Percentiles rank a stretch among this genome's conserved stretches.
phyloP scores from a whole-genome alignment of 1,140 invertebrate genomes.

The Pentalonia nigronervosa region DNA sequence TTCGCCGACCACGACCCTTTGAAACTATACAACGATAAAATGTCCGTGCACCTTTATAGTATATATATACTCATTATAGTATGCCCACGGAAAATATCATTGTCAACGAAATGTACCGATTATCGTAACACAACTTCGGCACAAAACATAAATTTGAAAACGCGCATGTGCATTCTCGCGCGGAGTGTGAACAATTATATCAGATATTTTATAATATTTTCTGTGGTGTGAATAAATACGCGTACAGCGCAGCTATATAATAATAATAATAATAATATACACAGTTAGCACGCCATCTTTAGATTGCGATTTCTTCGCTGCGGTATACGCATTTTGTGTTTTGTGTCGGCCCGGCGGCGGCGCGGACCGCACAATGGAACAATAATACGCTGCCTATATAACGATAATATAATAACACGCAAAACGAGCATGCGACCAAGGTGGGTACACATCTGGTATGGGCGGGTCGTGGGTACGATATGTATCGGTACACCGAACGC shows the following conservation, averaged over 20 bases:
- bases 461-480: neutral
- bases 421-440: no score
- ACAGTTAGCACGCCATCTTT: neutral
- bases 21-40: neutral
- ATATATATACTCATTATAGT: neutral
- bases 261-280: no score
- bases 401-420: neutral
- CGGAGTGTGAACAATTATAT: neutral
- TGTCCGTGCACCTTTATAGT: neutral
- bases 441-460: neutral
- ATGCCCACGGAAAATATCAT: neutral
- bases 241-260: neutral
- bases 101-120: neutral
- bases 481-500: no score
- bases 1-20: neutral
- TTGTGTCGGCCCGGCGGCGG: neutral
- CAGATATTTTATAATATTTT: no score
- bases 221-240: no score
- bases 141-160: neutral
- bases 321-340: neutral
- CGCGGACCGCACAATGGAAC: neutral
- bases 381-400: neutral
- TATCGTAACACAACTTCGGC: neutral
- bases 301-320: neutral
- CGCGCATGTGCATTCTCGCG: neutral